phyloP scores from a whole-genome alignment of 2,113 vertebrate genomes.

The Otus sunia region DNA sequence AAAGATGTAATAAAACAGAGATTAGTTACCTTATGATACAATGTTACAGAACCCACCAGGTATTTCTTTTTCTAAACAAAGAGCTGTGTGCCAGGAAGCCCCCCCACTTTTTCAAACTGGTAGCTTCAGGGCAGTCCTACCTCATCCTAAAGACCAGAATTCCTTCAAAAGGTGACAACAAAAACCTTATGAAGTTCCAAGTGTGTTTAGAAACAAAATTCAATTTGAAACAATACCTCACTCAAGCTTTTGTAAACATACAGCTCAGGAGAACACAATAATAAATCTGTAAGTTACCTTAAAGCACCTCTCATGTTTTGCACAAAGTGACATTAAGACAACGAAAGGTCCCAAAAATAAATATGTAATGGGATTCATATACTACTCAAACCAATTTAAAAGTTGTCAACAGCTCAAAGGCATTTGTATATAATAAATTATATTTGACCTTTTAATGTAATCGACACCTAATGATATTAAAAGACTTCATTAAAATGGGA shows the following conservation, averaged over 20 bases:
- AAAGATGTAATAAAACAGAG: neutral
- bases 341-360: neutral
- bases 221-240: neutral
- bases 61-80: neutral
- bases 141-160: neutral
- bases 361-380: fast-evolving
- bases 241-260: neutral
- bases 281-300: neutral
- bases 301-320: neutral
- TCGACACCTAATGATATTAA: neutral
- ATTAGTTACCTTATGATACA: neutral
- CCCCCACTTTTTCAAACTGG: neutral
- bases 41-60: neutral
- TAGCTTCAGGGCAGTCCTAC: fast-evolving
- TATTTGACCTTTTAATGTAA: neutral
- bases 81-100: neutral
- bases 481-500: neutral
- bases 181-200: neutral
- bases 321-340: neutral
- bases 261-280: neutral
- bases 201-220: neutral
- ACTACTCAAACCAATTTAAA: neutral
- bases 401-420: neutral
- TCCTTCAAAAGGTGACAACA: neutral
- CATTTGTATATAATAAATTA: neutral